Percentiles rank a stretch among this genome's conserved stretches.
phyloP scores from a whole-genome alignment of 2,888 invertebrate species.

The Chaitophorus viminalis region DNA sequence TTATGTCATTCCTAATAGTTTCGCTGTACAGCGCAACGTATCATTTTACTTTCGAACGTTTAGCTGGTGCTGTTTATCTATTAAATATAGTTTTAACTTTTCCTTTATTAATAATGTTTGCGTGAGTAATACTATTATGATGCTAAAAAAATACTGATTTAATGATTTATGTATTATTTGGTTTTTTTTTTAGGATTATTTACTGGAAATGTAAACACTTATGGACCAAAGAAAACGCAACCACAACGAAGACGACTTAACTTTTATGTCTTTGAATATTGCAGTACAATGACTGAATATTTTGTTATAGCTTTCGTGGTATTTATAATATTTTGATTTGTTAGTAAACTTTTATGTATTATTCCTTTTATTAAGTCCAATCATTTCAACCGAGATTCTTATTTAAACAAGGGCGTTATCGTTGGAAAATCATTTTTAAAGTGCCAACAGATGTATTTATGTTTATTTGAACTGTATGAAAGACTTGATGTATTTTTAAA shows the following conservation, averaged over 20 bases:
- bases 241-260: background rate
- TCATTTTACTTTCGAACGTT: constrained; percentile 35
- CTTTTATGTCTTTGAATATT: background rate
- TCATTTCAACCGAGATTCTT: background rate
- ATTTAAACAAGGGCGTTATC: background rate
- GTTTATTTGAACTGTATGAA: no score
- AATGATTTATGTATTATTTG: background rate
- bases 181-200: background rate
- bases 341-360: background rate
- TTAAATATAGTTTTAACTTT: constrained; percentile 33
- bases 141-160: background rate
- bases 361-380: background rate
- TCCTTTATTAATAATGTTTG: constrained; percentile 24
- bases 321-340: background rate
- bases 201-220: constrained; percentile 18
- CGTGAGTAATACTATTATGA: background rate
- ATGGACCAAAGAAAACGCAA: background rate
- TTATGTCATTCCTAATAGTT: constrained; percentile 2
- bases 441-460: background rate
- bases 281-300: background rate
- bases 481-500: no score
- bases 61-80: constrained; percentile 29
- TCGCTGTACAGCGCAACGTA: constrained; percentile 28
- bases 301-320: background rate
- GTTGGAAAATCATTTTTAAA: background rate